Evolutionary conservation across 2,113 vertebrate species (phyloP), one percentile per base, ranked within the genome.

Genomic region (Synodontis membranacea): DNA sequence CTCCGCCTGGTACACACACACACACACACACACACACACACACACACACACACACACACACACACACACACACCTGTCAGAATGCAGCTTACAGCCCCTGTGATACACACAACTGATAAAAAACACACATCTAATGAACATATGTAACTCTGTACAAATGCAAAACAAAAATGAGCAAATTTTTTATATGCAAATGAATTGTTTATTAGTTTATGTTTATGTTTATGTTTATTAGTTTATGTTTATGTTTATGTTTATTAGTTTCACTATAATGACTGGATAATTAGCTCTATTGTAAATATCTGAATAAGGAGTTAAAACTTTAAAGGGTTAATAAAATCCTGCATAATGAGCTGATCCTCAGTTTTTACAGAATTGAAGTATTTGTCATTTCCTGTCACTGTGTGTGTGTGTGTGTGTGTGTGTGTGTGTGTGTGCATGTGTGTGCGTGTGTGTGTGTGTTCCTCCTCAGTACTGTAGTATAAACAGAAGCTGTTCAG

Each of bases 1-100:
- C 37, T 39, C 91, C 88, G 91, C 93, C 91, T 94, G 93, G 34
- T 75, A 31, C 76, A 37, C 31, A 68, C 72, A 76, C 50, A n/a
- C 62, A 44, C 31, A 44, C 76, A 62, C 84, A 54, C 60, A 80
- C 75, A 80, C 60, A 70, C 48, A 42, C 62, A 70, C 31, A 54
- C 42, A 60, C 80, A 28, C 80, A 66, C 66, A 23, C 19, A 39
- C 7, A 62, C 21, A 78, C 44, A 17, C 28, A 78, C 39, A 78
- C 44, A 78, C 74, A 76, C 74, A 76, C 74, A 58, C 37, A 42
- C 4, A 37, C 50, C 14, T 14, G 44, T 46, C 44, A 46, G 44
- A 7, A 46, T 46, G 44, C 44, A 46, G 44, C 6, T 46, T 46
- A 48, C 3, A 44, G n/a, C n/a, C n/a, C n/a, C n/a, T n/a, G n/a